These are phyloP conservation scores for Lethrus apterus DNA, from an alignment of 1,140 invertebrate genomes.

Conservation along the genomic window DNA sequence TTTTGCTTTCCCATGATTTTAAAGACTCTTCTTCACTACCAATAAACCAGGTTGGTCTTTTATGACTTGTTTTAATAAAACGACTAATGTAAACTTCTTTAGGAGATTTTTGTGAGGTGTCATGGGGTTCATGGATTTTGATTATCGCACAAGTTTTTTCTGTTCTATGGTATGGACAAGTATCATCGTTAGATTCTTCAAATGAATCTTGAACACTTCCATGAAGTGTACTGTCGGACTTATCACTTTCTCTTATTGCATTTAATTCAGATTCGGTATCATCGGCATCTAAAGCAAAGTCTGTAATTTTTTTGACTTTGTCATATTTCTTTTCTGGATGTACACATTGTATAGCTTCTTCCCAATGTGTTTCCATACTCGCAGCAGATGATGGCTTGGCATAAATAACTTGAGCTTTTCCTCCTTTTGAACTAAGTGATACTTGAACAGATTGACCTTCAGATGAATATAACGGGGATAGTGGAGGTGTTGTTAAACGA, in stretches of 20 bases:
- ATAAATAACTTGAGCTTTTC: slow-evolving; percentile 42
- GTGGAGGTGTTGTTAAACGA: slow-evolving; percentile 43
- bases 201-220: slow-evolving; percentile 57
- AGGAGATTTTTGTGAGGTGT: slow-evolving; percentile 16
- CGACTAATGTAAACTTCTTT: slow-evolving; percentile 27
- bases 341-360: slow-evolving; percentile 47
- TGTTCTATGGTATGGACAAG: slow-evolving; percentile 17
- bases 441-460: slow-evolving; percentile 43
- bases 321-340: slow-evolving; percentile 40
- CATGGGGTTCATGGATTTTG: slow-evolving; percentile 14
- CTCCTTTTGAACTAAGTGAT: slow-evolving; percentile 43
- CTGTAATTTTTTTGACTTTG: slow-evolving; percentile 24
- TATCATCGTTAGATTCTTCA: slow-evolving; percentile 43
- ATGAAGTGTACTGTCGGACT: slow-evolving; percentile 72
- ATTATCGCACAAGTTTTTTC: slow-evolving; percentile 20
- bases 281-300: slow-evolving; percentile 59
- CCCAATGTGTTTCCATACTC: slow-evolving; percentile 64
- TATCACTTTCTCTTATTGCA: slow-evolving; percentile 80
- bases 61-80: slow-evolving; percentile 26
- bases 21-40: slow-evolving; percentile 49
- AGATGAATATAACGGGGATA: slow-evolving; percentile 45
- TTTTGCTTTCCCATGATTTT: slow-evolving; percentile 33
- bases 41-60: slow-evolving; percentile 52
- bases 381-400: slow-evolving; percentile 44
- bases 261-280: slow-evolving; percentile 80